phyloP scores from a whole-genome alignment of 2,888 invertebrate species.

The Chymomyza caudatula region DNA sequence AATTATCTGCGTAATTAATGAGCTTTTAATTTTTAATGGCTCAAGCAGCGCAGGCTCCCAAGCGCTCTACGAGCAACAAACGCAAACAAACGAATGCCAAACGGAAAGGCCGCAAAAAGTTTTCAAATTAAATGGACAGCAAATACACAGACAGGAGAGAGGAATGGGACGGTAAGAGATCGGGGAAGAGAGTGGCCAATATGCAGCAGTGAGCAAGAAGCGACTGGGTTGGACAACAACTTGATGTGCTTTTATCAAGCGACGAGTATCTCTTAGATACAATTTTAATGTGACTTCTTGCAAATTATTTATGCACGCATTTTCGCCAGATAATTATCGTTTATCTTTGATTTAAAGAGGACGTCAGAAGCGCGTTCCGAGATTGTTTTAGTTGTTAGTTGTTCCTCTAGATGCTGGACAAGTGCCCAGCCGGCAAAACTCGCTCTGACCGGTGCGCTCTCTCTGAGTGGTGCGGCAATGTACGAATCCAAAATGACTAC shows the following conservation, averaged over 20 bases:
- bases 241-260: conserved; percentile 52
- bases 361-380: conserved; percentile 44
- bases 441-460: conserved; percentile 8
- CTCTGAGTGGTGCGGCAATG: conserved; percentile 30
- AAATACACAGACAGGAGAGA: conserved; percentile 20
- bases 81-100: conserved; percentile 19
- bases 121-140: conserved; percentile 9
- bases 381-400: conserved; percentile 35
- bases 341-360: conserved; percentile 76
- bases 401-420: conserved; percentile 29
- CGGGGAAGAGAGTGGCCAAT: background rate
- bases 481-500: conserved; percentile 73
- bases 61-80: conserved; percentile 11
- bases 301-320: conserved; percentile 74
- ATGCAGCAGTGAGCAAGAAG: too few species aligned
- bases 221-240: conserved; percentile 15
- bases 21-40: conserved; percentile 76
- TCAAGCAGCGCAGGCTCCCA: conserved; percentile 51
- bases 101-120: conserved; percentile 5
- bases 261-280: conserved; percentile 68
- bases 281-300: conserved; percentile 74
- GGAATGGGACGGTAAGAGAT: background rate
- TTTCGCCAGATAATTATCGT: conserved; percentile 76
- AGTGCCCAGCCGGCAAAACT: background rate
- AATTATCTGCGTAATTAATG: conserved; percentile 77